Evolutionary conservation across 1,140 invertebrate genomes (phyloP), one percentile per base, ranked within the genome.

Genomic region (Orussus abietinus): DNA sequence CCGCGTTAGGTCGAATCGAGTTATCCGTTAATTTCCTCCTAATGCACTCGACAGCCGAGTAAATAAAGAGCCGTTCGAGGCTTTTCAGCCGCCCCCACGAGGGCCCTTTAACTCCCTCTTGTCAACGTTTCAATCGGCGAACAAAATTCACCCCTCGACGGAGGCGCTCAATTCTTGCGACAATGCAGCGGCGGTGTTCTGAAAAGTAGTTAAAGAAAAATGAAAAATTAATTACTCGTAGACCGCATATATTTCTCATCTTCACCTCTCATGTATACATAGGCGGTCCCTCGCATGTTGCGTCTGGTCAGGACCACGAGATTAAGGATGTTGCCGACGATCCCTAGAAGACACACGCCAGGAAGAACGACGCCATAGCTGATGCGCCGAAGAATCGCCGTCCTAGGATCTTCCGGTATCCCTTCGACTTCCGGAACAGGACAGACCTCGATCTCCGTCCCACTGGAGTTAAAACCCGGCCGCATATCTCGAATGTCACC

Each of bases 181-280:
- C n/a, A n/a, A n/a, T n/a, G n/a, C n/a, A n/a, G n/a, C n/a, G n/a
- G n/a, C n/a, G n/a, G n/a, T n/a, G n/a, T n/a, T n/a, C n/a, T n/a
- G n/a, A n/a, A n/a, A n/a, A n/a, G n/a, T n/a, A n/a, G n/a, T n/a
- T n/a, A n/a, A n/a, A n/a, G n/a, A n/a, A n/a, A n/a, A n/a, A n/a
- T n/a, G n/a, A n/a, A n/a, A n/a, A n/a, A n/a, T n/a, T n/a, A n/a
- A n/a, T n/a, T n/a, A n/a, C n/a, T n/a, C n/a, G n/a, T n/a, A n/a
- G n/a, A n/a, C n/a, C n/a, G n/a, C n/a, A n/a, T n/a, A n/a, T n/a
- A n/a, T n/a, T n/a, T n/a, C n/a, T n/a, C n/a, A n/a, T n/a, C n/a
- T 75, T 79, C 57, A 85, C 83, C 83, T 71, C 82, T 71, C 83
- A 85, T 85, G 56, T 88, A 88, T 53, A 85, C 81, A 59, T 86